Evolutionary conservation across 2,113 vertebrate genomes (phyloP).

Genomic region (Urocolius indicus): DNA sequence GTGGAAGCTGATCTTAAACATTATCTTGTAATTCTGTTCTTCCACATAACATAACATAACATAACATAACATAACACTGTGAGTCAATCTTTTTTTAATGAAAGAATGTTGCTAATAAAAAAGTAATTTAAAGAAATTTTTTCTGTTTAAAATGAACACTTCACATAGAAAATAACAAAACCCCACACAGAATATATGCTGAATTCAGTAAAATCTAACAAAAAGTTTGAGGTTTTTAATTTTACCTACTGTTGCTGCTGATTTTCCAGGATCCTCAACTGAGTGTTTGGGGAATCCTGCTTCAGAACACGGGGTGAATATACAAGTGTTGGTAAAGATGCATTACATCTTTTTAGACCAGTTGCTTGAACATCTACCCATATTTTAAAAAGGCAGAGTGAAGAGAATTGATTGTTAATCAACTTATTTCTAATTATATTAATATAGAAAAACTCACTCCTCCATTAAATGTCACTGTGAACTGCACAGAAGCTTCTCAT

Average conservation of each 20-base stretch:
- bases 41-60: background rate
- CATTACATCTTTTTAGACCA: background rate
- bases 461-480: slow-evolving; percentile 56
- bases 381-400: background rate
- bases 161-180: background rate
- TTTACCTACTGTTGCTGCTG: background rate
- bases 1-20: background rate
- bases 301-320: background rate
- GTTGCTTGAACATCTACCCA: background rate
- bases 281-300: background rate
- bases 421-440: background rate
- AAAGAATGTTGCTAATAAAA: background rate
- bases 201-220: background rate
- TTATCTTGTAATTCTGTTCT: background rate
- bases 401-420: background rate
- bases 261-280: background rate
- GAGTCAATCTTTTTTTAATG: background rate
- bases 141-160: background rate
- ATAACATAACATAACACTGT: background rate
- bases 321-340: background rate
- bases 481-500: background rate
- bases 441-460: slow-evolving; percentile 51
- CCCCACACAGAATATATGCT: background rate
- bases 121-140: background rate
- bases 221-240: background rate